These are phyloP conservation scores for Drosophila nebulosa DNA, from an alignment of 1,140 invertebrate species.

Conservation along the genomic window DNA sequence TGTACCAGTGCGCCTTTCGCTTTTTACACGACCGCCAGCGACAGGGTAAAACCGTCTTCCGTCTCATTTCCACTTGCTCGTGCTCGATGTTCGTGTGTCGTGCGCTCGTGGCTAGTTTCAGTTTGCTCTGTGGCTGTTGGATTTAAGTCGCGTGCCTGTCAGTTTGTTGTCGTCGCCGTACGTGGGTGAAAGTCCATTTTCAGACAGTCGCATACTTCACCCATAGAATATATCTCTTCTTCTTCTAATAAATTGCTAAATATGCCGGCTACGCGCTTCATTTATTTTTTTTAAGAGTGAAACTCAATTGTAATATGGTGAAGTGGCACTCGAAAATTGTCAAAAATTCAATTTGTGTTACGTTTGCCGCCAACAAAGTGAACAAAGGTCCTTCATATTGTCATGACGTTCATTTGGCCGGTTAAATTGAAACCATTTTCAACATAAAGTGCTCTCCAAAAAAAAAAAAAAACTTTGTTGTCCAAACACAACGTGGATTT, in stretches of 20 bases:
- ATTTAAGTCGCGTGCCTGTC: constrained; percentile 60
- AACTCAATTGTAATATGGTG: constrained; percentile 38
- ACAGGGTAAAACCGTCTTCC: constrained; percentile 1
- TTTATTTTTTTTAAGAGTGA: constrained; percentile 40
- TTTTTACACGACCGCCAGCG: constrained; percentile 11
- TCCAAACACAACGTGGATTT: background rate
- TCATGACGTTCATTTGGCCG: constrained; percentile 43
- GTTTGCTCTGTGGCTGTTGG: constrained; percentile 50
- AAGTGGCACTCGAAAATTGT: constrained; percentile 63
- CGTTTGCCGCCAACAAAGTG: constrained; percentile 29
- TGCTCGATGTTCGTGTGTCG: constrained; percentile 26
- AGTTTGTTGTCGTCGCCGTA: constrained; percentile 58
- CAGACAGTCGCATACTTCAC: constrained; percentile 18
- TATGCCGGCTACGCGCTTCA: constrained; percentile 26
- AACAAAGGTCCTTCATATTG: constrained; percentile 49
- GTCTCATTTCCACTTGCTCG: constrained; percentile 10
- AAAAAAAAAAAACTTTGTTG: background rate
- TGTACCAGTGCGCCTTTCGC: constrained; percentile 36
- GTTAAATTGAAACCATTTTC: background rate
- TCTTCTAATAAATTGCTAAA: constrained; percentile 30
- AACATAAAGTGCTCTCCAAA: background rate
- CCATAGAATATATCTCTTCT: constrained; percentile 17
- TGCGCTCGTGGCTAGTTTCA: constrained; percentile 56
- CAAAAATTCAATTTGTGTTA: constrained; percentile 49
- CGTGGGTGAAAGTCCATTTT: constrained; percentile 64